Conservation (phyloP, 1,140 invertebrate genomes). For the Eupristina koningsbergeri region DNA sequence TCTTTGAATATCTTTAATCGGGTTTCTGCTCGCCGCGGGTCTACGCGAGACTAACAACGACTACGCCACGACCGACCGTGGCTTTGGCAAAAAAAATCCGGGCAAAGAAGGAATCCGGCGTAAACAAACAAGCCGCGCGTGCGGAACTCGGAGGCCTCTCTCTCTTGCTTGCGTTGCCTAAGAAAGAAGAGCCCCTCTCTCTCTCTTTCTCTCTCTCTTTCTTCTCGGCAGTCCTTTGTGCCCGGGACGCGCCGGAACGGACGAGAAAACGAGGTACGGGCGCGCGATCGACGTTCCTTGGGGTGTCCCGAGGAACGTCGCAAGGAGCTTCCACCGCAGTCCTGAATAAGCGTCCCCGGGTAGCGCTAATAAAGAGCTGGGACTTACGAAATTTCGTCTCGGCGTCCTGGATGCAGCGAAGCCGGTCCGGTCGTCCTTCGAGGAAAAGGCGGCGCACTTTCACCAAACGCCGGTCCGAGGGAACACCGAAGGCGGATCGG, state of each 20-base stretch:
- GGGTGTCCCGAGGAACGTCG: too few relatives aligned
- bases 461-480: background rate
- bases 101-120: background rate
- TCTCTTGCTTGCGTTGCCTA: background rate
- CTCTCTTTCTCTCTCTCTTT: background rate
- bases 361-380: background rate
- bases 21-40: background rate
- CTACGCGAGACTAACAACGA: background rate
- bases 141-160: background rate
- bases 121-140: conserved; percentile 30
- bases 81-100: background rate
- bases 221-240: background rate
- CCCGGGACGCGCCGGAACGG: background rate
- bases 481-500: background rate
- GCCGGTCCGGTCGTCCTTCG: background rate
- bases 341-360: too few relatives aligned
- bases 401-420: background rate
- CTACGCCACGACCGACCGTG: background rate
- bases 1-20: conserved; percentile 19
- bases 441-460: background rate
- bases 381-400: background rate
- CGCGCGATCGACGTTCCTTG: too few relatives aligned
- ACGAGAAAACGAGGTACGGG: background rate
- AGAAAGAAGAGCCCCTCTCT: background rate
- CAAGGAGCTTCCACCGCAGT: too few relatives aligned